Conservation (phyloP, 2,888 invertebrate genomes). For the Machimus rusticus region DNA sequence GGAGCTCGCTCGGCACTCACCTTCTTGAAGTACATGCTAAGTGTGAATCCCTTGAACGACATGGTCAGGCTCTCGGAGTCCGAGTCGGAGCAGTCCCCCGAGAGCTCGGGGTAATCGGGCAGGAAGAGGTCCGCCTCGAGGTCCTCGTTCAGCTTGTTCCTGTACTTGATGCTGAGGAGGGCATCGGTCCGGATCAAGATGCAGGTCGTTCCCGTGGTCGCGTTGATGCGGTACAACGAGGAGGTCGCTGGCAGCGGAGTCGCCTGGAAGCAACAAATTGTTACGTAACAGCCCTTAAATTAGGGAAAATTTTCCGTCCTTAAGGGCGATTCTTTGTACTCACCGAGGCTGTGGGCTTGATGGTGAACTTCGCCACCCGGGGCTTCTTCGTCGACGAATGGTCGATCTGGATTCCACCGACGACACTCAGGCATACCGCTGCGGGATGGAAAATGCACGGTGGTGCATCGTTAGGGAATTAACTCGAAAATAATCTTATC, state of each 20-base stretch:
- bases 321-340: neutral
- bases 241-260: slow-evolving; percentile 62
- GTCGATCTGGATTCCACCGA: slow-evolving; percentile 65
- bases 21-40: slow-evolving; percentile 82
- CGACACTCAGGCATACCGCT: slow-evolving; percentile 52
- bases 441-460: slow-evolving; percentile 38
- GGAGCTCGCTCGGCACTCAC: slow-evolving; percentile 62
- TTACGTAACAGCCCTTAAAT: slow-evolving; percentile 6
- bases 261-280: slow-evolving; percentile 52
- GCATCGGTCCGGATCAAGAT: slow-evolving; percentile 82
- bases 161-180: slow-evolving; percentile 74
- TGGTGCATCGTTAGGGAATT: neutral
- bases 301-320: neutral
- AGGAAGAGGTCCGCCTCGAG: slow-evolving; percentile 76
- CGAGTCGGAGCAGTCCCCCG: slow-evolving; percentile 78
- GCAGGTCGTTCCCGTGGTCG: slow-evolving; percentile 77
- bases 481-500: neutral
- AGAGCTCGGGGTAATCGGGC: slow-evolving; percentile 75
- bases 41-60: slow-evolving; percentile 77
- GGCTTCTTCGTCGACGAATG: slow-evolving; percentile 71
- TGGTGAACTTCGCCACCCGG: slow-evolving; percentile 72
- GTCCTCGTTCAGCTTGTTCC: slow-evolving; percentile 72
- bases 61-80: slow-evolving; percentile 76
- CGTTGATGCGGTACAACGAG: slow-evolving; percentile 73
- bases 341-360: slow-evolving; percentile 62